Conservation (phyloP, 1,140 invertebrate species). For the Eriocheir sinensis region DNA sequence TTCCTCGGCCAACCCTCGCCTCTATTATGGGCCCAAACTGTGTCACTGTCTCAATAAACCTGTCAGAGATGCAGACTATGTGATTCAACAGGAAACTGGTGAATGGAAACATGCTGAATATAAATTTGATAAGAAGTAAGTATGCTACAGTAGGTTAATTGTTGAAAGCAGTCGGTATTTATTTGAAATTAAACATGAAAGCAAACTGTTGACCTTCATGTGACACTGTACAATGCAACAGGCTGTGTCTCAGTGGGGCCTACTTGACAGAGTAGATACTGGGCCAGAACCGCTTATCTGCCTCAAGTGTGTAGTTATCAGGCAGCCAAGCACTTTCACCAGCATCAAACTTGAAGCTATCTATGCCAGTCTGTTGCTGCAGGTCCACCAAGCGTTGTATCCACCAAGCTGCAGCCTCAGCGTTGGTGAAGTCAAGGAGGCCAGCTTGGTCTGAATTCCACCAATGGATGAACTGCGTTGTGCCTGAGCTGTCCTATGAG, state of each 20-base stretch:
- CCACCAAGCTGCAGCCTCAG: slow-evolving; percentile 89
- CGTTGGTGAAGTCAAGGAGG: slow-evolving; percentile 90
- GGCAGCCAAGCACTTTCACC: slow-evolving; percentile 87
- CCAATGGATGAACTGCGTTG: slow-evolving; percentile 86
- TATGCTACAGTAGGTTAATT: neutral
- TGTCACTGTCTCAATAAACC: slow-evolving; percentile 86
- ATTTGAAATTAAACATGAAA: no score
- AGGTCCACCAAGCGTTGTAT: slow-evolving; percentile 85
- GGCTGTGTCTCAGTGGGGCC: neutral
- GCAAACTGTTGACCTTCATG: no score
- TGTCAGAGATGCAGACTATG: slow-evolving; percentile 81
- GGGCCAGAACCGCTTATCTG: slow-evolving; percentile 71
- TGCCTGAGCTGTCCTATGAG: slow-evolving; percentile 76
- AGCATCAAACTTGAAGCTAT: slow-evolving; percentile 96
- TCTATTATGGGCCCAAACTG: slow-evolving; percentile 88
- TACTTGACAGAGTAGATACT: slow-evolving; percentile 71
- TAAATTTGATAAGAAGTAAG: neutral
- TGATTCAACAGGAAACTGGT: neutral
- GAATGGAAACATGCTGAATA: neutral
- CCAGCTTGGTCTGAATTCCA: slow-evolving; percentile 89
- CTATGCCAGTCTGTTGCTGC: slow-evolving; percentile 86
- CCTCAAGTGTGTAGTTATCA: slow-evolving; percentile 79
- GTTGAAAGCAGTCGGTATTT: no score
- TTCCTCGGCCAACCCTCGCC: slow-evolving; percentile 86
- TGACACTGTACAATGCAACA: no score